These are phyloP conservation scores for Rhynchophorus ferrugineus DNA, from an alignment of 1,140 invertebrate species.

Conservation along the genomic window DNA sequence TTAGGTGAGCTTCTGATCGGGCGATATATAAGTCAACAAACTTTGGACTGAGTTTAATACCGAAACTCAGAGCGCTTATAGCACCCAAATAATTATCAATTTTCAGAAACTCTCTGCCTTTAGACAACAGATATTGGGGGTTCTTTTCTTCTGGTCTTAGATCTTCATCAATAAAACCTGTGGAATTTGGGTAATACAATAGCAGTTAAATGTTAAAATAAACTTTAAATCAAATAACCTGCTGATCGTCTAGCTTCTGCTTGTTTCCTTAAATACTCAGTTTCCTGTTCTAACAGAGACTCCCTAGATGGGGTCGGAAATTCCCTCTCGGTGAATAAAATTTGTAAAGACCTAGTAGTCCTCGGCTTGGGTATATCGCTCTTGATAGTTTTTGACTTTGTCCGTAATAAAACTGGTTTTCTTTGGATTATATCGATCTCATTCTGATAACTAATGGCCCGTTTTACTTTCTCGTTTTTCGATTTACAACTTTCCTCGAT, in stretches of 20 bases:
- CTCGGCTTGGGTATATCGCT: conserved; percentile 50
- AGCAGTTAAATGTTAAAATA: conserved; percentile 1
- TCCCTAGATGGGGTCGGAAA: conserved; percentile 80
- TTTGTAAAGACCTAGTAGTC: conserved; percentile 50
- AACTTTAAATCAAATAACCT: conserved; percentile 39
- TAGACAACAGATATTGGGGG: conserved; percentile 72
- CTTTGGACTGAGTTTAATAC: conserved; percentile 65
- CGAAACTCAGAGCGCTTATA: conserved; percentile 72
- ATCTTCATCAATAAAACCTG: conserved; percentile 60
- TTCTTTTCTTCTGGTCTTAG: conserved; percentile 74
- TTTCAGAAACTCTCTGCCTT: conserved; percentile 72
- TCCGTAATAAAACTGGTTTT: conserved; percentile 40
- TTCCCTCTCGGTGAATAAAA: conserved; percentile 66
- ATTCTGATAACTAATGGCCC: no score
- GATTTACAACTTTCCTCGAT: background rate
- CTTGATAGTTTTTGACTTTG: conserved; percentile 37
- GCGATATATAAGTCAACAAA: conserved; percentile 67
- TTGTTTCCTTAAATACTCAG: conserved; percentile 76
- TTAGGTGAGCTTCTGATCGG: conserved; percentile 68
- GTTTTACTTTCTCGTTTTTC: conserved; percentile 13
- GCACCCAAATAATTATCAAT: conserved; percentile 69
- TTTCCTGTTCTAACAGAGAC: conserved; percentile 63
- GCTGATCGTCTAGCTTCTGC: conserved; percentile 60
- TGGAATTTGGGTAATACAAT: background rate
- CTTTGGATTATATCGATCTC: no score